Conservation (phyloP, 2,113 vertebrate genomes). For the Scatophagus argus region DNA sequence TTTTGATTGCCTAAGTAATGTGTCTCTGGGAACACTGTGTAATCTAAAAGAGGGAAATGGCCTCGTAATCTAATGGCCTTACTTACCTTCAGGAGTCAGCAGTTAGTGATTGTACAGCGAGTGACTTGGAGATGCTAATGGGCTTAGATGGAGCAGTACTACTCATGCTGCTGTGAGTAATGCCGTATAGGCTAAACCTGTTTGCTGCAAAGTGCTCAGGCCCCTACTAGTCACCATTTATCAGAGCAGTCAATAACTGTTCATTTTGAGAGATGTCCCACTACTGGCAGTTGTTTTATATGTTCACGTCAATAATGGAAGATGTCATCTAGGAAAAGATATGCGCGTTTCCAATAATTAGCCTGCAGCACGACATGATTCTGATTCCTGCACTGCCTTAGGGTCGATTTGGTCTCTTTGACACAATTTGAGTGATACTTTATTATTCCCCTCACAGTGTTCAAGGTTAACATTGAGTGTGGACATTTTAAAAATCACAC, state of each 20-base stretch:
- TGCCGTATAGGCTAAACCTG: slow-evolving; percentile 63
- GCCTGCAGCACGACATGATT: neutral
- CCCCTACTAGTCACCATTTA: slow-evolving; percentile 12
- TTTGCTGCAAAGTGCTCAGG: slow-evolving; percentile 37
- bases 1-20: slow-evolving; percentile 14
- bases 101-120: slow-evolving; percentile 55
- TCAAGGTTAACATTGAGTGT: neutral
- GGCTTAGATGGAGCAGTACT: slow-evolving; percentile 62
- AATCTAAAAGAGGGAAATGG: slow-evolving; percentile 39
- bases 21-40: slow-evolving; percentile 10
- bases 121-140: slow-evolving; percentile 67
- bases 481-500: neutral
- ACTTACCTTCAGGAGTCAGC: slow-evolving; percentile 60
- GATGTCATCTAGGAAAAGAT: neutral
- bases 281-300: neutral
- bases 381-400: neutral
- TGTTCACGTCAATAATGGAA: neutral
- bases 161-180: slow-evolving; percentile 42
- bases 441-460: neutral
- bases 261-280: slow-evolving; percentile 14
- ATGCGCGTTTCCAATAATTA: neutral
- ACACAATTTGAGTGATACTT: neutral
- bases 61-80: slow-evolving; percentile 42
- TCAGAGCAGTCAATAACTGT: slow-evolving; percentile 18
- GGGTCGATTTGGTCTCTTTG: neutral